Evolutionary conservation across 2,113 vertebrate species (phyloP).

Genomic region (Pipa parva): DNA sequence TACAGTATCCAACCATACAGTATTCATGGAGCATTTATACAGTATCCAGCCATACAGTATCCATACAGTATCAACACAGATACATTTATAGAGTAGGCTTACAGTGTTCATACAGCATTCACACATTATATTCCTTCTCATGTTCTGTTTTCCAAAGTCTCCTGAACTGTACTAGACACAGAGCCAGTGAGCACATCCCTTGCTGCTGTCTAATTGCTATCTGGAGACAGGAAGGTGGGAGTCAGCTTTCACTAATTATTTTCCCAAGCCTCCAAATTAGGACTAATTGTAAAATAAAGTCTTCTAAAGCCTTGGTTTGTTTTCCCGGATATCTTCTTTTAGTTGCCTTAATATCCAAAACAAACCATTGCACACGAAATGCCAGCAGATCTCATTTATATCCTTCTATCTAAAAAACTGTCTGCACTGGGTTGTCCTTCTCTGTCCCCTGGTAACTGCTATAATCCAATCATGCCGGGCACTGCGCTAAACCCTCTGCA

Average conservation of each 20-base stretch:
- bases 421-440: not conserved
- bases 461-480: too few relatives aligned
- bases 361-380: constrained; percentile 5
- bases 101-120: too few relatives aligned
- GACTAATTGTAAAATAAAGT: constrained; percentile 44
- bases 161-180: not conserved
- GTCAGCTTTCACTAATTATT: constrained; percentile 40
- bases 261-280: constrained; percentile 34
- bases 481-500: too few relatives aligned
- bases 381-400: not conserved
- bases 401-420: not conserved
- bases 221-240: constrained; percentile 35
- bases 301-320: constrained; percentile 13
- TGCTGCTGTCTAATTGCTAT: constrained; percentile 32
- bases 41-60: too few relatives aligned
- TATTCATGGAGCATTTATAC: too few relatives aligned
- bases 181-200: not conserved
- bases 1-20: too few relatives aligned
- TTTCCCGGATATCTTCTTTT: constrained; percentile 18
- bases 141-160: not conserved
- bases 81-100: too few relatives aligned
- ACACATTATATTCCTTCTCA: not conserved
- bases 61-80: too few relatives aligned
- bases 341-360: constrained; percentile 8
- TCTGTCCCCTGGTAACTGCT: too few relatives aligned